Percentiles rank a stretch among this genome's conserved stretches.
These are phyloP conservation scores for Himalopsyche kuldschensis DNA, from an alignment of 2,888 invertebrate genomes.

Conservation along the genomic window DNA sequence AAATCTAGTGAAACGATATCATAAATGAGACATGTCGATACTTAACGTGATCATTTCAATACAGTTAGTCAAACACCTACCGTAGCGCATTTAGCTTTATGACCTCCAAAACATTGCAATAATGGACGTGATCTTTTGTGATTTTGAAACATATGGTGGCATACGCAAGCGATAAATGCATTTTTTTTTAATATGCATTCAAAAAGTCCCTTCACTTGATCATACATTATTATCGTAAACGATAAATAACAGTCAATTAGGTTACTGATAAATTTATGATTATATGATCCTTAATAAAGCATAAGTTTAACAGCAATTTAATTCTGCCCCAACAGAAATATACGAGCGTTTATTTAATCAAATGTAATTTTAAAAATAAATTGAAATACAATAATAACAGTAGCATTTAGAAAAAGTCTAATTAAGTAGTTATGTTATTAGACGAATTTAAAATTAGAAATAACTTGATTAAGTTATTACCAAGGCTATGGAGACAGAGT, in stretches of 20 bases:
- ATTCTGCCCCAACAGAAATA: no score
- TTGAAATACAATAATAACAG: no score
- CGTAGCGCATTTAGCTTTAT: not conserved
- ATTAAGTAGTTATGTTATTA: no score
- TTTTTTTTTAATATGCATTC: not conserved
- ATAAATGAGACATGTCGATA: not conserved
- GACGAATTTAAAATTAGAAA: no score
- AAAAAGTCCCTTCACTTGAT: not conserved
- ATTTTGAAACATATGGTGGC: not conserved
- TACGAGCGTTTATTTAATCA: no score
- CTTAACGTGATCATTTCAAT: not conserved
- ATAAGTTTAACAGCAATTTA: not conserved
- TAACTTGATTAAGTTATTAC: no score
- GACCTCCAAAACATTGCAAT: not conserved
- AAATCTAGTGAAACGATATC: not conserved
- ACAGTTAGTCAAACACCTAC: not conserved
- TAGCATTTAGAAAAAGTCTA: no score
- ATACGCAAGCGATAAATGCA: not conserved
- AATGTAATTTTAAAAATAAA: no score
- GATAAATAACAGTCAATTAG: not conserved
- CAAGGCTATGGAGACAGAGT: no score
- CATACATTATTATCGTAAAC: not conserved
- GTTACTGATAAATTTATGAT: not conserved
- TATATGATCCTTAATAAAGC: not conserved
- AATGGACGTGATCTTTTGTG: not conserved